Evolutionary conservation across 2,113 vertebrate genomes (phyloP), one percentile per base, ranked within the genome.

Genomic region (Panthera uncia): DNA sequence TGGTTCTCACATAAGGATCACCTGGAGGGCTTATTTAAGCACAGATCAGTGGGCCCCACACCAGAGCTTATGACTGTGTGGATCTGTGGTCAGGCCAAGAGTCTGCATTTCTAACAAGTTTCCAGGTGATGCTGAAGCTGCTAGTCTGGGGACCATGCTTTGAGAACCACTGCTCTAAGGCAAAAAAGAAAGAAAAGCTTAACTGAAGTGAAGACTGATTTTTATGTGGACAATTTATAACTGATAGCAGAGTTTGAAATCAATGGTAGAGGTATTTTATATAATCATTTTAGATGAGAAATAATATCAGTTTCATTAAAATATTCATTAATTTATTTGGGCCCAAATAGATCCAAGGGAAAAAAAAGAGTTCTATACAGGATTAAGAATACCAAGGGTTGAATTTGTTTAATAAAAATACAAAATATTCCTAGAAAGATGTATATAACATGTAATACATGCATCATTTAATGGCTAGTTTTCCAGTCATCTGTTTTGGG

Each of bases 361-460:
- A 83, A 69, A 29, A 80, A 80, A 73, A 96, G 41, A 68, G 29
- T 74, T 41, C 25, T 61, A 14, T 18, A 33, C 25, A 91, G 29
- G 65, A 36, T 78, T 68, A 63, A 91, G n/a, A 95, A 94, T 63
- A 79, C 3, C 31, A 93, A 88, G 38, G 68, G 25, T 86, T 84
- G 27, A 29, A 33, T 66, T 87, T 81, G 33, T 66, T 93, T 86
- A 80, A 69, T 88, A 88, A n/a, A 97, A 94, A 86, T 18, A 21
- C n/a, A 84, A 91, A 91, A 27, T 91, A 82, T 68, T 86, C 63
- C 80, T 94, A 88, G 68, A 90, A 84, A 94, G 65, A 79, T 69
- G 4, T 74, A 31, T 63, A 23, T 91, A 91, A 48, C 48, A 78
- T 86, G 10, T 48, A 93, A 19, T 78, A 79, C 14, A 63, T 21